phyloP scores from a whole-genome alignment of 2,113 vertebrate genomes.

The Eptesicus fuscus region DNA sequence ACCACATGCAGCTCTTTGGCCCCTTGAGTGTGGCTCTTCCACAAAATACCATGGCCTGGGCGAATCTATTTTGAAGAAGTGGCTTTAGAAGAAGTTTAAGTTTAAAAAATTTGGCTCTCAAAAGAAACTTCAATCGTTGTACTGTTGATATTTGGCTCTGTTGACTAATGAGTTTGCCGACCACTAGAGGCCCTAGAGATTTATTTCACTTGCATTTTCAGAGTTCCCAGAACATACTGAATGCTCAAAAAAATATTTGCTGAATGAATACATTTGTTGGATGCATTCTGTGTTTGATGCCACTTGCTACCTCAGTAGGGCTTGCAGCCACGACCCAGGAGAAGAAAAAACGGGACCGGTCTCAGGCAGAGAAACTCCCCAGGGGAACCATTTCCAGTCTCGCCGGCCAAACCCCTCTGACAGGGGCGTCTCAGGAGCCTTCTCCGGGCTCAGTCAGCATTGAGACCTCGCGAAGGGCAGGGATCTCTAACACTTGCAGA shows the following conservation, averaged over 20 bases:
- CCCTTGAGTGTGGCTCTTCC: too few relatives aligned
- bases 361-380: background rate
- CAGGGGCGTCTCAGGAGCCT: background rate
- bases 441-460: background rate
- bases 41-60: too few relatives aligned
- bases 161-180: too few relatives aligned
- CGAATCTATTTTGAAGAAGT: too few relatives aligned
- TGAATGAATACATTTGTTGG: background rate
- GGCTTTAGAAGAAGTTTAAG: too few relatives aligned
- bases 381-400: background rate
- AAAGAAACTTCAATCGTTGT: too few relatives aligned
- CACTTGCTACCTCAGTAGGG: background rate
- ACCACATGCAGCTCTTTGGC: too few relatives aligned
- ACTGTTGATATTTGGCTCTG: too few relatives aligned
- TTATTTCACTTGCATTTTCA: background rate
- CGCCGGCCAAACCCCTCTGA: background rate
- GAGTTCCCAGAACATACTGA: background rate
- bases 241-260: background rate
- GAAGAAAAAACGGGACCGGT: background rate
- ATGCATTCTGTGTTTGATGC: background rate
- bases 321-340: background rate
- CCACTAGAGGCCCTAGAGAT: background rate
- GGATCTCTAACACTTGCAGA: too few relatives aligned
- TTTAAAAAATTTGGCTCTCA: too few relatives aligned
- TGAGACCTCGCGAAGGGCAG: rapidly evolving